Conservation (phyloP, 2,888 invertebrate genomes). For the Athalia circularis region DNA sequence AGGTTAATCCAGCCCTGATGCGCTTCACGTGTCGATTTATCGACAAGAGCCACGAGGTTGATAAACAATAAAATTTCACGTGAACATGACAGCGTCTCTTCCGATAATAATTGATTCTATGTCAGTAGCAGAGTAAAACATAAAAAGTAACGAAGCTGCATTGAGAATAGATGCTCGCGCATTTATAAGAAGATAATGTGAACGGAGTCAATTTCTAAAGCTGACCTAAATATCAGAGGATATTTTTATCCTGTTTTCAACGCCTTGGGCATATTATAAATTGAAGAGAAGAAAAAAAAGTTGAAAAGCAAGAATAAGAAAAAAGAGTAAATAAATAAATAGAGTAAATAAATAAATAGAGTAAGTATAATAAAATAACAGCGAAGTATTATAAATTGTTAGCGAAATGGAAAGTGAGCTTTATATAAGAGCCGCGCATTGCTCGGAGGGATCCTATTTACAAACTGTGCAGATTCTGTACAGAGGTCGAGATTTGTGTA, state of each 20-base stretch:
- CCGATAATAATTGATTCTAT: conserved; percentile 13
- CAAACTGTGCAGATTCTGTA: conserved; percentile 18
- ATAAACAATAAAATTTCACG: conserved; percentile 29
- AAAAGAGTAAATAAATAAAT: too few species aligned
- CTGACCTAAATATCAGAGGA: too few species aligned
- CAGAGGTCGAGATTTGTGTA: background rate
- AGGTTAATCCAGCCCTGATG: background rate
- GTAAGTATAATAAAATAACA: background rate
- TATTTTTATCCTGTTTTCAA: too few species aligned
- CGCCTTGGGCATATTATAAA: too few species aligned
- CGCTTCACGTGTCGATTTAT: background rate
- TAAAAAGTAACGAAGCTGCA: background rate
- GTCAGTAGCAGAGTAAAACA: background rate
- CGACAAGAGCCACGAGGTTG: conserved; percentile 11
- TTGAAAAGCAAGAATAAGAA: too few species aligned
- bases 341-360: background rate
- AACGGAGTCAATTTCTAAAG: too few species aligned
- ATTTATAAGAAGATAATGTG: too few species aligned
- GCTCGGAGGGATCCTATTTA: conserved; percentile 9
- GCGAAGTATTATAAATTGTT: background rate
- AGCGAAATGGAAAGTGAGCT: background rate
- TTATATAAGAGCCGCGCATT: background rate
- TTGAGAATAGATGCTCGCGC: background rate
- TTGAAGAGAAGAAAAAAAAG: too few species aligned
- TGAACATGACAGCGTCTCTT: conserved; percentile 12